These are phyloP conservation scores for Troides helena DNA, from an alignment of 2,888 invertebrate genomes.

Conservation along the genomic window DNA sequence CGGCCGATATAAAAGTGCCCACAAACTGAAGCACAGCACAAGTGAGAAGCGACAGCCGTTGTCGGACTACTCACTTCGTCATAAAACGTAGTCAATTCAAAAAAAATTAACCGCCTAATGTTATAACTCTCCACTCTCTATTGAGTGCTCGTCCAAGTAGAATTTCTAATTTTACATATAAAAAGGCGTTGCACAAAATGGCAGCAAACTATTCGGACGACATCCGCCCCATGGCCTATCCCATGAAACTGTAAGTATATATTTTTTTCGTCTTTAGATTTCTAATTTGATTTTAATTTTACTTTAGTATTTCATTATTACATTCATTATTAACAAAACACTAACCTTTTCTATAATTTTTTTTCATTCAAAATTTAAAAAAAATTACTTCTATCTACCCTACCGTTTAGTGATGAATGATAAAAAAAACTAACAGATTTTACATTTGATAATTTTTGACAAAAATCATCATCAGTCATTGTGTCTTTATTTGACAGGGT, in stretches of 20 bases:
- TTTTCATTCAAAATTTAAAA: too few relatives aligned
- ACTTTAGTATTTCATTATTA: neutral
- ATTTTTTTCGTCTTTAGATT: neutral
- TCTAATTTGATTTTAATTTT: neutral
- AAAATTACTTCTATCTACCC: too few relatives aligned
- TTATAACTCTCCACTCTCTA: constrained; percentile 35
- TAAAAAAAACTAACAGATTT: too few relatives aligned
- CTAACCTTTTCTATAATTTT: too few relatives aligned
- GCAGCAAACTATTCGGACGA: constrained; percentile 62
- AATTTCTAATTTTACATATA: constrained; percentile 51
- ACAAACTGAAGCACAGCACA: constrained; percentile 45
- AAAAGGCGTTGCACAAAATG: constrained; percentile 60
- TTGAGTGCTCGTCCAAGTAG: constrained; percentile 32
- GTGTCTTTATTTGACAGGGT: constrained; percentile 51
- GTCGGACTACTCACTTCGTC: constrained; percentile 81
- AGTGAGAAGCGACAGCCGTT: constrained; percentile 76
- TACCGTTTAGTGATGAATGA: too few relatives aligned
- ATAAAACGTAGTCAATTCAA: constrained; percentile 41
- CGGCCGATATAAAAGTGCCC: constrained; percentile 66
- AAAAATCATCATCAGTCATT: neutral
- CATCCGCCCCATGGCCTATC: constrained; percentile 69
- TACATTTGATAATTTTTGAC: too few relatives aligned
- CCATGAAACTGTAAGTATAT: constrained; percentile 69
- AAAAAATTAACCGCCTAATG: constrained; percentile 44
- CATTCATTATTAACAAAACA: too few relatives aligned